These are phyloP conservation scores for Cyclura pinguis DNA, from an alignment of 2,797 vertebrate genomes.

Conservation along the genomic window DNA sequence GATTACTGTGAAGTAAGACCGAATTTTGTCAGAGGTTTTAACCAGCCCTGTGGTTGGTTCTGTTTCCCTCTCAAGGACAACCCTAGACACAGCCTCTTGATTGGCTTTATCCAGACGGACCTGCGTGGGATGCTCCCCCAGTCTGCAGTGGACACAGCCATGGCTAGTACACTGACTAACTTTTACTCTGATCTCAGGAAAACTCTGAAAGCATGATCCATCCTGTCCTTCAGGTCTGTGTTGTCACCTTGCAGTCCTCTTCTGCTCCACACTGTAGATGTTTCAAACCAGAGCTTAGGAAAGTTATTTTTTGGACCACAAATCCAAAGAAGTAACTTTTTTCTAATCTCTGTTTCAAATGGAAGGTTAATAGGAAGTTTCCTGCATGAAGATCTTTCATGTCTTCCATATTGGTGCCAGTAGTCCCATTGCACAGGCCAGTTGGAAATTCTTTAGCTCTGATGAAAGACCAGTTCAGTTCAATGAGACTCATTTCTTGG, in stretches of 20 bases:
- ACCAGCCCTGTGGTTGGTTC: slow-evolving; percentile 90
- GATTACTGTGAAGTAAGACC: slow-evolving; percentile 77
- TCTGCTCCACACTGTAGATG: slow-evolving; percentile 21
- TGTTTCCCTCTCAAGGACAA: slow-evolving; percentile 80
- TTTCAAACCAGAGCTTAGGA: not conserved
- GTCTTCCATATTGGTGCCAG: slow-evolving; percentile 20
- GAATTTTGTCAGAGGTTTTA: slow-evolving; percentile 85
- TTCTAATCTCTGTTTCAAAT: not conserved
- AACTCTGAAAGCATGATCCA: slow-evolving; percentile 72
- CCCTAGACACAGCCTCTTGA: slow-evolving; percentile 81
- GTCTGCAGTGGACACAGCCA: slow-evolving; percentile 85
- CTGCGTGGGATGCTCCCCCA: slow-evolving; percentile 86
- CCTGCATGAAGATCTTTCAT: slow-evolving; percentile 11
- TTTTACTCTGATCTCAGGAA: slow-evolving; percentile 85
- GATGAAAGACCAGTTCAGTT: not conserved
- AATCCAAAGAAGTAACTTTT: not conserved
- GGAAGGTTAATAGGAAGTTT: slow-evolving; percentile 45
- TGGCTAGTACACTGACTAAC: slow-evolving; percentile 82
- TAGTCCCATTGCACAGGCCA: slow-evolving; percentile 16
- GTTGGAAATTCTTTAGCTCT: not conserved
- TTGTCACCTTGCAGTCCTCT: slow-evolving; percentile 1
- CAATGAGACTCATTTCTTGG: not conserved
- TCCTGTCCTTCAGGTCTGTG: rapidly evolving
- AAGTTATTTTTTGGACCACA: no score
- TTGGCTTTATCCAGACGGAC: slow-evolving; percentile 89